phyloP scores from a whole-genome alignment of 2,888 invertebrate genomes.

The Tipula vernalis region DNA sequence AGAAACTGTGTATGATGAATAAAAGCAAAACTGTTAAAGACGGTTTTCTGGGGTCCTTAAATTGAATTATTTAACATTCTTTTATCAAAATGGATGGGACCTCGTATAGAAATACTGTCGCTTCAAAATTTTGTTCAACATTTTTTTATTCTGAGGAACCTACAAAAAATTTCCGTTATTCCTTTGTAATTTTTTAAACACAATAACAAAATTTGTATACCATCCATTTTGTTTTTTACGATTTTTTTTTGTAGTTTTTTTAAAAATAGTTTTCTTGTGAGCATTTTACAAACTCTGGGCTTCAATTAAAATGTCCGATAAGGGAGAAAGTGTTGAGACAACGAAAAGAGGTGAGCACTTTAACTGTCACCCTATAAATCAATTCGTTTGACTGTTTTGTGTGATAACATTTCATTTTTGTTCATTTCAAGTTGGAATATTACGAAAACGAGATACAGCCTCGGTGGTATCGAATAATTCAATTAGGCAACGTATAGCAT shows the following conservation, averaged over 20 bases:
- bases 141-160: neutral
- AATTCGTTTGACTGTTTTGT: neutral
- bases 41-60: no score
- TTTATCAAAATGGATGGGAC: no score
- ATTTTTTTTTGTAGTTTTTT: neutral
- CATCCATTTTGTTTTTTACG: neutral
- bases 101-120: no score
- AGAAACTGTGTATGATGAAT: no score
- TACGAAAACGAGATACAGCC: neutral
- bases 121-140: neutral
- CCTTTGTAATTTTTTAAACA: neutral
- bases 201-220: neutral
- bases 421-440: neutral
- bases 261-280: neutral
- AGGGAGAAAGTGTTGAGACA: neutral
- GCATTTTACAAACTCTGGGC: neutral
- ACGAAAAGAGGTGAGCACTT: neutral
- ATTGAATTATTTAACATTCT: no score
- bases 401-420: neutral
- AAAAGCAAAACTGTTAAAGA: no score
- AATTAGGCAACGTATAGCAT: neutral
- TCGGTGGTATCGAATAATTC: neutral
- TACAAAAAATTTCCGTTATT: neutral
- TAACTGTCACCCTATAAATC: neutral
- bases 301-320: neutral